These are phyloP conservation scores for Seira ritae DNA, from an alignment of 2,888 invertebrate genomes.

Conservation along the genomic window DNA sequence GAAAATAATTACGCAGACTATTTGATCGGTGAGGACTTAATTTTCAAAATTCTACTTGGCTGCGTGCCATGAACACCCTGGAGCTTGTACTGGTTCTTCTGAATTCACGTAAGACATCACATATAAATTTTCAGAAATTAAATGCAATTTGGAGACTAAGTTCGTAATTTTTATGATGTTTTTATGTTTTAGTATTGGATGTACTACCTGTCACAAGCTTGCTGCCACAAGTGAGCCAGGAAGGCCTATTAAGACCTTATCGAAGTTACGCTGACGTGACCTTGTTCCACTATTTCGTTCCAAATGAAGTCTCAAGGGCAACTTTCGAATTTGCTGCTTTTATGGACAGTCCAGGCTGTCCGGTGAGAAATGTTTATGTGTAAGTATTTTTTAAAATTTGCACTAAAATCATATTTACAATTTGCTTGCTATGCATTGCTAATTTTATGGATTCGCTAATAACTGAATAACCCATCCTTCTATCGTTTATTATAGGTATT, in stretches of 20 bases:
- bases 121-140: neutral
- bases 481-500: constrained; percentile 77
- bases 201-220: constrained; percentile 62
- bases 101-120: constrained; percentile 41
- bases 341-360: constrained; percentile 76
- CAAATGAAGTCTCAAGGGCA: constrained; percentile 77
- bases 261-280: constrained; percentile 77
- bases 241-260: constrained; percentile 77
- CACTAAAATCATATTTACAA: too few relatives aligned
- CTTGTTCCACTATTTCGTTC: constrained; percentile 77
- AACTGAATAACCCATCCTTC: too few relatives aligned
- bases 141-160: too few relatives aligned
- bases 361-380: constrained; percentile 77
- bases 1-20: too few relatives aligned
- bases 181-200: constrained; percentile 46
- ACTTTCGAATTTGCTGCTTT: constrained; percentile 79
- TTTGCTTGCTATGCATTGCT: too few relatives aligned
- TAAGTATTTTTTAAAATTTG: constrained; percentile 73
- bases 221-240: constrained; percentile 77
- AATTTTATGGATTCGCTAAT: too few relatives aligned
- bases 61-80: constrained; percentile 47
- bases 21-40: too few relatives aligned
- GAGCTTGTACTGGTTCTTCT: constrained; percentile 44
- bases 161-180: neutral
- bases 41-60: constrained; percentile 9